Base-by-base conservation (phyloP, 1,140 invertebrate species). In the Diploscapter pachys region DNA sequence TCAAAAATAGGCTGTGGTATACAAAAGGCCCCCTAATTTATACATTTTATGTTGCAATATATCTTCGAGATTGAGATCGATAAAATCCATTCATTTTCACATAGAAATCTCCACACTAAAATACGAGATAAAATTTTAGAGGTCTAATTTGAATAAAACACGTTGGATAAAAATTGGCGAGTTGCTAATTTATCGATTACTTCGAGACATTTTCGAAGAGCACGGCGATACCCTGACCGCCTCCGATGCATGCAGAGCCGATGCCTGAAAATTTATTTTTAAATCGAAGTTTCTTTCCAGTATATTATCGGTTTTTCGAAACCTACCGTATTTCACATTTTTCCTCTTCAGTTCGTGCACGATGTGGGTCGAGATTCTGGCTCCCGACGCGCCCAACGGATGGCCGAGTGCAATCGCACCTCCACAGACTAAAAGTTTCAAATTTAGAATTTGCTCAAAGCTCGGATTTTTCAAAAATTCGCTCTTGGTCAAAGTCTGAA, bases 241-340 rank as follows among this genome's bases (percentile, higher is more conserved):
- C 96, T 56, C 96, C 96, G 87, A 99, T 99, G 85, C 96, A 99
- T 0, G 96, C 95, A 31, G 95, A 93, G 50, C 95, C 96, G 72
- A 83, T 83, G 48, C 85, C 93, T 96, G 85, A 48, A 90, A 89
- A 75, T 5, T 61, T 65, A n/a, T 59, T 59, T 11, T 5, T 51
- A 68, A 49, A 66, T 50, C 4, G 31, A 31, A 0, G 31, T 31
- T 31, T 31, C 31, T 31, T 31, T 31, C 1, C 31, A 31, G 31
- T 31, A 31, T 31, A 31, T 31, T 31, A 31, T 31, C 31, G 31
- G 1, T 31, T 31, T 31, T 31, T 31, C 31, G 1, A 64, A 63
- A 80, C 67, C 69, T 62, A 95, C 94, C 31, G 31, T 31, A 31
- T 31, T 31, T 31, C 31, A 31, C 31, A 31, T 31, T 62, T 81